phyloP scores from a whole-genome alignment of 2,797 vertebrate genomes.

The Scyliorhinus canicula region DNA sequence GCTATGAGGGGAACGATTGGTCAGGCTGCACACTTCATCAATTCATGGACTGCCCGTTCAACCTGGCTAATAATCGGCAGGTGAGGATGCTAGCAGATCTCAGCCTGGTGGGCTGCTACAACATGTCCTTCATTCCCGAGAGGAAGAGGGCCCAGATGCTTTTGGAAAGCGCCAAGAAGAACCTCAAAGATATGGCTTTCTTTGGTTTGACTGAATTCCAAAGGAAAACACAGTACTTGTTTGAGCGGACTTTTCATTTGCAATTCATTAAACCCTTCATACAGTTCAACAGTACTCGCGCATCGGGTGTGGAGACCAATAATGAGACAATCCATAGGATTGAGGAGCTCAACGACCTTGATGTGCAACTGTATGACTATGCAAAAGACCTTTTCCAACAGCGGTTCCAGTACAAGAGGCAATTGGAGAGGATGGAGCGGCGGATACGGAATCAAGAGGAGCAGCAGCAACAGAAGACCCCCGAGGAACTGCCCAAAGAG shows the following conservation, averaged over 20 bases:
- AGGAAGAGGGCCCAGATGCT: slow-evolving; percentile 88
- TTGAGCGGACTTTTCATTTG: slow-evolving; percentile 91
- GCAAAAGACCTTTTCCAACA: slow-evolving; percentile 95
- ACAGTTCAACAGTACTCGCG: slow-evolving; percentile 96
- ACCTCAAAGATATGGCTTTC: slow-evolving; percentile 97
- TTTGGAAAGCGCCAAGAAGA: slow-evolving; percentile 94
- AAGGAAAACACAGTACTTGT: slow-evolving; percentile 97
- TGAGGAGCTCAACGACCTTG: slow-evolving; percentile 92
- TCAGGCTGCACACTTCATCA: slow-evolving; percentile 93
- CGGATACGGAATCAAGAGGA: slow-evolving; percentile 77
- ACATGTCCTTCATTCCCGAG: slow-evolving; percentile 92
- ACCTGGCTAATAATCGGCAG: slow-evolving; percentile 91
- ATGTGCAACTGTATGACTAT: slow-evolving; percentile 97
- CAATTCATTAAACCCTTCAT: slow-evolving; percentile 96
- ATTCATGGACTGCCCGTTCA: slow-evolving; percentile 97
- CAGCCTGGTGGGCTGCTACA: slow-evolving; percentile 96
- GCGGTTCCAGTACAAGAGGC: slow-evolving; percentile 89
- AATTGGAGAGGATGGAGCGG: slow-evolving; percentile 86
- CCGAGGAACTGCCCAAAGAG: slow-evolving; percentile 60
- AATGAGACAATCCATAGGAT: slow-evolving; percentile 84
- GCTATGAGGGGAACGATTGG: slow-evolving; percentile 95
- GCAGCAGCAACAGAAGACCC: slow-evolving; percentile 66
- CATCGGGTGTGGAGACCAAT: slow-evolving; percentile 87
- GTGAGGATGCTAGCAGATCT: slow-evolving; percentile 93
- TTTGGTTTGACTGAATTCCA: slow-evolving; percentile 97